A percentile compares a stretch with the other conserved stretches of the same genome.
Evolutionary conservation across 2,888 invertebrate species (phyloP).

Genomic region (Cybosia mesomella): DNA sequence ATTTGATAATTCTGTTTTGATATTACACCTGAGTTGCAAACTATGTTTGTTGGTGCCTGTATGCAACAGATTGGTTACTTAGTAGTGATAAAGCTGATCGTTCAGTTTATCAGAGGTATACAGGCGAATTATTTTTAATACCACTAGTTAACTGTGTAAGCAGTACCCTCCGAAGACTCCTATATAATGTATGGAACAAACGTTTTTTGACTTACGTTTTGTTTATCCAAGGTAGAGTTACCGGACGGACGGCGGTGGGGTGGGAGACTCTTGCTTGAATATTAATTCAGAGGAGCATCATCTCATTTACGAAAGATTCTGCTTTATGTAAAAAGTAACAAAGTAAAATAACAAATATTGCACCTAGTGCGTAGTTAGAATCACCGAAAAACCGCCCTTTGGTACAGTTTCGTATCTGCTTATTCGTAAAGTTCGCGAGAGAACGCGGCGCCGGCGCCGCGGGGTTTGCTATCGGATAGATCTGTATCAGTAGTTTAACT

Average conservation of each 20-base stretch:
- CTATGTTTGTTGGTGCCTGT: too few relatives aligned
- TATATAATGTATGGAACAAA: too few relatives aligned
- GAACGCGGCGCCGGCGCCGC: neutral
- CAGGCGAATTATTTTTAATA: too few relatives aligned
- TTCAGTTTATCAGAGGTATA: too few relatives aligned
- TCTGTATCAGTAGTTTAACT: neutral
- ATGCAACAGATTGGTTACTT: too few relatives aligned
- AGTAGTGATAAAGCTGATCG: too few relatives aligned
- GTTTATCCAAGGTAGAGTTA: too few relatives aligned
- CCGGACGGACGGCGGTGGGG: too few relatives aligned
- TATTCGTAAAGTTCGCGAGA: neutral
- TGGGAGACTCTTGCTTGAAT: too few relatives aligned
- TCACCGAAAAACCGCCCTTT: neutral
- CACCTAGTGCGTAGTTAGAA: neutral
- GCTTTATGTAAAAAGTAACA: neutral
- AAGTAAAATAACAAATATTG: neutral
- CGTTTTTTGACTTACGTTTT: too few relatives aligned
- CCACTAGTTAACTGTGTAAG: too few relatives aligned
- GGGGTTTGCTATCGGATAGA: neutral
- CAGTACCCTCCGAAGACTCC: too few relatives aligned
- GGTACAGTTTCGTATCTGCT: neutral
- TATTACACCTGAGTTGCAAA: neutral
- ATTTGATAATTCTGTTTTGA: neutral
- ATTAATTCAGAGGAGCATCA: neutral
- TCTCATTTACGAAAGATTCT: neutral